Evolutionary conservation across 2,797 vertebrate species (phyloP).

Genomic region (Rhyacichthys aspro): DNA sequence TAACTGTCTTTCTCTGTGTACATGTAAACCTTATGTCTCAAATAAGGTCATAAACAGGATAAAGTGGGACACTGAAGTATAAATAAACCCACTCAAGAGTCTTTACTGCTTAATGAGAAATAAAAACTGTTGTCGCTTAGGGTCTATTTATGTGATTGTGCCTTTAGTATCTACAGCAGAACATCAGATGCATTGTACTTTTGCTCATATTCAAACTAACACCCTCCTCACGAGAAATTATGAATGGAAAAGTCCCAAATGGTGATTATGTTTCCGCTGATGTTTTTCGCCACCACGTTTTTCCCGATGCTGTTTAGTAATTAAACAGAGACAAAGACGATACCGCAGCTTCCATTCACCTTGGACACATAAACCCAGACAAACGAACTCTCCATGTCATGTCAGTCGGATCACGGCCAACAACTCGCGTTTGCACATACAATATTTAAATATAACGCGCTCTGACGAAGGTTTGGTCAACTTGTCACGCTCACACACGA

Average conservation of each 20-base stretch:
- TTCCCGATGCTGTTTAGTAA: conserved; percentile 68
- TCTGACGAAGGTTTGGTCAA: background rate
- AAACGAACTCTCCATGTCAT: conserved; percentile 21
- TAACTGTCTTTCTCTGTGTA: no score
- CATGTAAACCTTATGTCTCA: no score
- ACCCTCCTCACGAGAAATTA: background rate
- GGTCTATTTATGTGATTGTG: no score
- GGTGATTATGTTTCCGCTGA: conserved; percentile 42
- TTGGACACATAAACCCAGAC: conserved; percentile 39
- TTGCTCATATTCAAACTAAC: no score
- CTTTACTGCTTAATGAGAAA: no score
- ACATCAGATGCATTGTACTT: no score
- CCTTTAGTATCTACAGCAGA: no score
- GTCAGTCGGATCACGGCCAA: conserved; percentile 4
- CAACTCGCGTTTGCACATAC: conserved; percentile 7
- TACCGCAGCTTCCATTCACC: conserved; percentile 57
- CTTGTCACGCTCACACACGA: background rate
- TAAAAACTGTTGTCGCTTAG: no score
- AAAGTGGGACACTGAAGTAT: no score
- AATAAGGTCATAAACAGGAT: no score
- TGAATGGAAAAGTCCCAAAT: conserved; percentile 38
- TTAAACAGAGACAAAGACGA: conserved; percentile 74
- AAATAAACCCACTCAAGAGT: no score
- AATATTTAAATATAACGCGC: background rate
- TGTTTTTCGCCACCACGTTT: conserved; percentile 40